Evolutionary conservation across 2,888 invertebrate genomes (phyloP).

Genomic region (Blastobasis adustella): DNA sequence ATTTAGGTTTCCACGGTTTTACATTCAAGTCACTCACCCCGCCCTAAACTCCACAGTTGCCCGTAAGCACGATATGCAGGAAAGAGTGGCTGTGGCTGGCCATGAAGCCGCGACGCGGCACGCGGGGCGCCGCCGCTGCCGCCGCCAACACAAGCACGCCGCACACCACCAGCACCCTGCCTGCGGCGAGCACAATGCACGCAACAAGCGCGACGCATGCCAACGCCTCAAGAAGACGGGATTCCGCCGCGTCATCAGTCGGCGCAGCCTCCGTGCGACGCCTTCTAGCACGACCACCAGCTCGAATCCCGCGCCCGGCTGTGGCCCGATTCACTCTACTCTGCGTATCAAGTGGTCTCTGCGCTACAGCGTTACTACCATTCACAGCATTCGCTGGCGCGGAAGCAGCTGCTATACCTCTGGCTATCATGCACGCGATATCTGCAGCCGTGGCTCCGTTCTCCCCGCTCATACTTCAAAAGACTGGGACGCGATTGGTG

Average conservation of each 20-base stretch:
- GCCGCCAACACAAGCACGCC: not conserved
- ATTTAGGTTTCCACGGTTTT: too few relatives aligned
- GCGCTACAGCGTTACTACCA: conserved; percentile 79
- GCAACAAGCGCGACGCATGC: too few relatives aligned
- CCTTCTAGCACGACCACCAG: conserved; percentile 74
- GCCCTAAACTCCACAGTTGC: conserved; percentile 33
- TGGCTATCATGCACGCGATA: conserved; percentile 76
- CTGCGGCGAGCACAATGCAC: not conserved
- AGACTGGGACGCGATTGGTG: conserved; percentile 50
- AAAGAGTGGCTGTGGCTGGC: conserved; percentile 63
- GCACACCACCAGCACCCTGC: not conserved
- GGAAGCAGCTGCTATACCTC: conserved; percentile 76
- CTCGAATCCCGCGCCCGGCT: conserved; percentile 65
- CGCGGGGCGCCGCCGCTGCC: not conserved
- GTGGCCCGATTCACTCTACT: conserved; percentile 68
- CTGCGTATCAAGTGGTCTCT: conserved; percentile 75
- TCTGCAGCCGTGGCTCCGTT: conserved; percentile 75
- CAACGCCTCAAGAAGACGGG: conserved; percentile 60
- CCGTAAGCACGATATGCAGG: conserved; percentile 57
- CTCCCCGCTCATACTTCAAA: conserved; percentile 59
- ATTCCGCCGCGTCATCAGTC: conserved; percentile 82
- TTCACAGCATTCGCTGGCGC: conserved; percentile 67
- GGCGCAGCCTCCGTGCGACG: conserved; percentile 86
- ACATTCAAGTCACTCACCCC: too few relatives aligned
- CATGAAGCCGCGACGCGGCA: conserved; percentile 33